These are phyloP conservation scores for Dendroctonus ponderosae DNA, from an alignment of 1,140 invertebrate species.

Conservation along the genomic window DNA sequence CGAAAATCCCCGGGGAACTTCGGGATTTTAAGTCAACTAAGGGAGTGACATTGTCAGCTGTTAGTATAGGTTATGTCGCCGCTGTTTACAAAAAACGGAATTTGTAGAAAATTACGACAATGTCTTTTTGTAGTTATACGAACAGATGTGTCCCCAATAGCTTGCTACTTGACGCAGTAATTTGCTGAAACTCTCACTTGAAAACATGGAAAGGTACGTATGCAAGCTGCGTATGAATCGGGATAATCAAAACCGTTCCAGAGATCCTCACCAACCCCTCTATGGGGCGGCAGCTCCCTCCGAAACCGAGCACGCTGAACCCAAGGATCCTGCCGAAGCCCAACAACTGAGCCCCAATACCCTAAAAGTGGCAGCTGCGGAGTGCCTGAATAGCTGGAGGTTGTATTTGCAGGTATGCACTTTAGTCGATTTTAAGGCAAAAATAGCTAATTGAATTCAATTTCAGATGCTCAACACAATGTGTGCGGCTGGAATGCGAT, in stretches of 20 bases:
- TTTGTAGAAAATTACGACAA: too few relatives aligned
- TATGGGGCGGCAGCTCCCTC: not conserved
- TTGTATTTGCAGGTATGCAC: constrained; percentile 60
- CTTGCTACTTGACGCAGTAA: too few relatives aligned
- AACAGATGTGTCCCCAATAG: too few relatives aligned
- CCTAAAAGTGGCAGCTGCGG: constrained; percentile 57
- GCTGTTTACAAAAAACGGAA: too few relatives aligned
- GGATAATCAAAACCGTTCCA: not conserved
- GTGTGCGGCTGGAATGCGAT: constrained; percentile 59
- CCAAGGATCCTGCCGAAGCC: constrained; percentile 40
- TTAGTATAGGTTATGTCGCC: too few relatives aligned
- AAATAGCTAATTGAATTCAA: constrained; percentile 9
- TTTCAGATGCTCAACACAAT: constrained; percentile 60
- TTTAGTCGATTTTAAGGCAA: constrained; percentile 10
- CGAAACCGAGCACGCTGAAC: constrained; percentile 23
- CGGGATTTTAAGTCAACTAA: too few relatives aligned
- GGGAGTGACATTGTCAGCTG: too few relatives aligned
- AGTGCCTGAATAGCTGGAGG: constrained; percentile 64
- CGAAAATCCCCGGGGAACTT: too few relatives aligned
- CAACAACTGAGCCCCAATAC: constrained; percentile 49
- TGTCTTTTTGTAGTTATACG: too few relatives aligned
- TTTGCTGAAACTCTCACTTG: too few relatives aligned
- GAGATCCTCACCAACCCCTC: constrained; percentile 8
- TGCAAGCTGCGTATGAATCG: too few relatives aligned
- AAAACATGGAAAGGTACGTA: too few relatives aligned